Evolutionary conservation across 2,888 invertebrate genomes (phyloP).

Genomic region (Drosophila acutilabella): DNA sequence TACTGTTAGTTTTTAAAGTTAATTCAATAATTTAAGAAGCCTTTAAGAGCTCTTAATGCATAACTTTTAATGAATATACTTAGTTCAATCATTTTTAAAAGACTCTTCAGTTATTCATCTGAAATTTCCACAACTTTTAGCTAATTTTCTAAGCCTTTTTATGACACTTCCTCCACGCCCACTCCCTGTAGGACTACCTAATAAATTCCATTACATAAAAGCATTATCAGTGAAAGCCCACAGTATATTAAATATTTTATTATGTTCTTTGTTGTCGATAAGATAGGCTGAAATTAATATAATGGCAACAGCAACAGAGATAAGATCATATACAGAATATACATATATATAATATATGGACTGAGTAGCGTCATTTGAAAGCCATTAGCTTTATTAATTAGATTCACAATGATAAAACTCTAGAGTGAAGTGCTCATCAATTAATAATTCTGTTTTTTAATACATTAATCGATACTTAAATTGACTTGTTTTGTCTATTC

Average conservation of each 20-base stretch:
- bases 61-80: too few species aligned
- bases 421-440: neutral
- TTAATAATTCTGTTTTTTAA: neutral
- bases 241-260: conserved; percentile 41
- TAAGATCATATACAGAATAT: conserved; percentile 5
- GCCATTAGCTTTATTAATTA: conserved; percentile 28
- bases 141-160: too few species aligned
- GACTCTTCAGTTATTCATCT: too few species aligned
- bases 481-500: neutral
- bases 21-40: too few species aligned
- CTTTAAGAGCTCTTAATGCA: too few species aligned
- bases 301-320: conserved; percentile 18
- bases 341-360: conserved; percentile 10
- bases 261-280: conserved; percentile 26
- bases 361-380: conserved; percentile 14
- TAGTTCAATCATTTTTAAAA: too few species aligned
- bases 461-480: neutral
- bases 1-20: too few species aligned
- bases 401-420: conserved; percentile 13
- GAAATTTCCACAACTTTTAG: too few species aligned
- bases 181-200: conserved; percentile 2
- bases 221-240: conserved; percentile 26
- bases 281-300: conserved; percentile 27
- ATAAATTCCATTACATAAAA: conserved; percentile 25
- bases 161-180: too few species aligned